Conservation (phyloP, 2,888 invertebrate species). For the Agriopis marginaria region DNA sequence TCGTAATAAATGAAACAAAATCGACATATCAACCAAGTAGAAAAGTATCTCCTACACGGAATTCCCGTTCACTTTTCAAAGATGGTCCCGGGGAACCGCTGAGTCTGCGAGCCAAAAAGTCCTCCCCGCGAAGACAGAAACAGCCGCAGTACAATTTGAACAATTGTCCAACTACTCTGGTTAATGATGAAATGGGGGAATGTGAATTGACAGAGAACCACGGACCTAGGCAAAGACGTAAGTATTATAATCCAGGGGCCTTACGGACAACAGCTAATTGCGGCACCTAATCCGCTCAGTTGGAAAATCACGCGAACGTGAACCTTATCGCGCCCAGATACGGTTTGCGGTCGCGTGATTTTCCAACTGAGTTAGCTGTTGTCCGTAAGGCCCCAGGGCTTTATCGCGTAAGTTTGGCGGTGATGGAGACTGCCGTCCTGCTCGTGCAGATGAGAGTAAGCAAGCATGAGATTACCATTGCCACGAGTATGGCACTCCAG, state of each 20-base stretch:
- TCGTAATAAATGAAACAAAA: constrained; percentile 56
- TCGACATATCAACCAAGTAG: constrained; percentile 51
- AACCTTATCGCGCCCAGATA: no score
- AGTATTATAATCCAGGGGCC: constrained; percentile 48
- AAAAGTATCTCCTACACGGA: constrained; percentile 53
- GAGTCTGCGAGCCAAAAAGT: constrained; percentile 45
- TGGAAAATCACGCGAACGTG: no score
- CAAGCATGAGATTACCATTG: no score
- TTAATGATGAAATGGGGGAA: constrained; percentile 59
- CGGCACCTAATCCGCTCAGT: no score
- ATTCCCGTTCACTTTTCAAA: constrained; percentile 49
- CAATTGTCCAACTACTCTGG: constrained; percentile 64
- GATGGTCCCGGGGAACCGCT: constrained; percentile 48
- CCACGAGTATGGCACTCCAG: no score
- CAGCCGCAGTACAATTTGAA: constrained; percentile 57
- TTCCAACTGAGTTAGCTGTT: no score
- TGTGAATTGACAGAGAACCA: constrained; percentile 48
- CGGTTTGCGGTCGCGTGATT: no score
- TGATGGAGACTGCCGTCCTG: no score
- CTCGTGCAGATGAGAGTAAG: no score
- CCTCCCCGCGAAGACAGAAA: constrained; percentile 52
- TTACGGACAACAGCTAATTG: no score
- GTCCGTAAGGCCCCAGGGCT: no score
- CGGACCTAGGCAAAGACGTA: constrained; percentile 68
- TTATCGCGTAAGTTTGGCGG: no score